Base-by-base conservation (phyloP, 2,797 vertebrate genomes). In the Macrochelys suwanniensis region DNA sequence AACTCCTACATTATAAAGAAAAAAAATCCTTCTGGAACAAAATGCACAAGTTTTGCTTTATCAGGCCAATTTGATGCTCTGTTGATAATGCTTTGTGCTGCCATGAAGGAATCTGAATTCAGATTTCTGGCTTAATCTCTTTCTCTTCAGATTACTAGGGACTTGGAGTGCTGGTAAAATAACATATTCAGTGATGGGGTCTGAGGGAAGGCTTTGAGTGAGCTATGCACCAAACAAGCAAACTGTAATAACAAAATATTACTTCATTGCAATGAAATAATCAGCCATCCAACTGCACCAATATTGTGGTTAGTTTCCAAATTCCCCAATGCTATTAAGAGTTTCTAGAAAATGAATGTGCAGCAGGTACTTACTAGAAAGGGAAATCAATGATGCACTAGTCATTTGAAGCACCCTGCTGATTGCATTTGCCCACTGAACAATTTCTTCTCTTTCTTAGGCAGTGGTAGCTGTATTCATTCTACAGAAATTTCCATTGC, bases 111-210 rank as follows among this genome's bases (percentile, higher is more conserved):
- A 95, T 87, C 42, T 82, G 33, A 96, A 94, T 77, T 92, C 85
- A 89, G 42, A 95, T 92, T 45, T 56, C 71, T 91, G 83, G 47
- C n/a, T 92, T 94, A 92, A 94, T 83, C 57, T 93, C 84, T 85
- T 94, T 74, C 16, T 94, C 85, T 87, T 71, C 82, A 92, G 61
- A 89, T 77, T 87, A 84, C 79, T 89, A 78, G 42, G 31, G 54
- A 33, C 50, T 94, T 91, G 1, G 1, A 89, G 88, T 23, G 28
- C 42, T 50, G 85, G 77, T 51, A 94, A 65, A 12, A 68, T 6
- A 51, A 10, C 53, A 9, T 15, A 71, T 87, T 85, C 89, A 71
- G 89, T 85, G 2, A 2, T 50, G 56, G 90, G 88, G n/a, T 83
- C 21, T 56, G 25, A 33, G 45, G 89, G 45, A 31, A 94, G 89